Evolutionary conservation across 2,113 vertebrate species (phyloP).

Genomic region (Pterocles gutturalis): DNA sequence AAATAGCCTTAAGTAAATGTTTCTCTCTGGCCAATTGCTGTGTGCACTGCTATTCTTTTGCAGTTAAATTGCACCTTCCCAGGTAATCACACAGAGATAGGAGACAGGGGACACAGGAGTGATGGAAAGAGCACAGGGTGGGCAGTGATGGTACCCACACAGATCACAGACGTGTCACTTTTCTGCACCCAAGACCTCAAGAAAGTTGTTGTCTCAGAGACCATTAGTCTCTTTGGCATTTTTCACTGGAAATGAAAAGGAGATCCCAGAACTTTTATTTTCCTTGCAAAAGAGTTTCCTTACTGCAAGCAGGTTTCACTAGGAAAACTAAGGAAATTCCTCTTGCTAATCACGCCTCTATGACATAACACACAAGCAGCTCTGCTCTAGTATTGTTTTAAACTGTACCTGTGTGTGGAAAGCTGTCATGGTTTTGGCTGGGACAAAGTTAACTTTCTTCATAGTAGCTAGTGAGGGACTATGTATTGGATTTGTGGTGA

Average conservation of each 20-base stretch:
- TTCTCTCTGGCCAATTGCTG: background rate
- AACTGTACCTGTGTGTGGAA: background rate
- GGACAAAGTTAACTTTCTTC: too few species aligned
- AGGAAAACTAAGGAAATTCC: background rate
- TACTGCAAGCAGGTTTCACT: background rate
- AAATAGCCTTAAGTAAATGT: background rate
- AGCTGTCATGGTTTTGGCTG: too few species aligned
- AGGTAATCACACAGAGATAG: background rate
- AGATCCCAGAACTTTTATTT: background rate
- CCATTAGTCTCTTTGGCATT: background rate
- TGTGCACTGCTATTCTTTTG: background rate
- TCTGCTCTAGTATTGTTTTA: background rate
- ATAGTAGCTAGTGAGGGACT: too few species aligned
- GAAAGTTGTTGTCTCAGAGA: background rate
- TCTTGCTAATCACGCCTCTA: background rate
- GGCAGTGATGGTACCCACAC: background rate
- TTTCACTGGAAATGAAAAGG: background rate
- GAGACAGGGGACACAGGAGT: background rate
- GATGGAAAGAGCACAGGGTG: background rate
- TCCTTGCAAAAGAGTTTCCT: background rate
- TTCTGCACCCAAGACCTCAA: background rate
- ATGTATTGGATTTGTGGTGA: too few species aligned
- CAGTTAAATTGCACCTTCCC: background rate
- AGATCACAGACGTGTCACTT: background rate
- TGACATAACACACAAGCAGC: background rate